These are phyloP conservation scores for Craterocephalus amniculus DNA, from an alignment of 2,797 vertebrate species.

Conservation along the genomic window DNA sequence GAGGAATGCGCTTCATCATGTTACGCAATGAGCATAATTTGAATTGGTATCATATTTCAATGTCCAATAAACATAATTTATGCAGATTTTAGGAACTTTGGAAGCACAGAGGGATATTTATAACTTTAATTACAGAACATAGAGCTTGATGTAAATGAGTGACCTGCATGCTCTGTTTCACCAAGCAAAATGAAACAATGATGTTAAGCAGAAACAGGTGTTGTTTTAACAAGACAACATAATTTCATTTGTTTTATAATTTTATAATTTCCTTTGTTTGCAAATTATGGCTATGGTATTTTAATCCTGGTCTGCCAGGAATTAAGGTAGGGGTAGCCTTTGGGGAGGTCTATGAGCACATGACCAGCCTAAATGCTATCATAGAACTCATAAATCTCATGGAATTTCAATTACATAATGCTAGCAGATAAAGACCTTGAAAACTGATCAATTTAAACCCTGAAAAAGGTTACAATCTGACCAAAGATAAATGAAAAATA, in stretches of 20 bases:
- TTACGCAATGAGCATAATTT: background rate
- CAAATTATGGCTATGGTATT: background rate
- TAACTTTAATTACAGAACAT: constrained; percentile 1
- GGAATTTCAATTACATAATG: no score
- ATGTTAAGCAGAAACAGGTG: background rate
- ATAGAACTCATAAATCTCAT: no score
- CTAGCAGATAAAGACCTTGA: no score
- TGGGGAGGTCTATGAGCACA: no score
- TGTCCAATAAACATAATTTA: background rate
- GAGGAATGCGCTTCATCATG: background rate
- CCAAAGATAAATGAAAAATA: no score
- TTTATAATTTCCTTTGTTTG: background rate
- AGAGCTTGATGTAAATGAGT: background rate
- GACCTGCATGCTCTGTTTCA: background rate
- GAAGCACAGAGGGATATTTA: background rate
- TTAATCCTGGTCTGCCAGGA: background rate
- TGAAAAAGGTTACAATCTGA: no score
- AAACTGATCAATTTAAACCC: no score
- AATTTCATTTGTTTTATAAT: background rate
- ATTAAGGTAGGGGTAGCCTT: no score
- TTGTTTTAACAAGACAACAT: background rate
- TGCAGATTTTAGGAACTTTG: background rate
- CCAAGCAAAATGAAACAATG: background rate
- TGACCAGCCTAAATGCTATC: no score
- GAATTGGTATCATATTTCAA: background rate